Base-by-base conservation (phyloP, 2,888 invertebrate species). In the Theodoxus fluviatilis region DNA sequence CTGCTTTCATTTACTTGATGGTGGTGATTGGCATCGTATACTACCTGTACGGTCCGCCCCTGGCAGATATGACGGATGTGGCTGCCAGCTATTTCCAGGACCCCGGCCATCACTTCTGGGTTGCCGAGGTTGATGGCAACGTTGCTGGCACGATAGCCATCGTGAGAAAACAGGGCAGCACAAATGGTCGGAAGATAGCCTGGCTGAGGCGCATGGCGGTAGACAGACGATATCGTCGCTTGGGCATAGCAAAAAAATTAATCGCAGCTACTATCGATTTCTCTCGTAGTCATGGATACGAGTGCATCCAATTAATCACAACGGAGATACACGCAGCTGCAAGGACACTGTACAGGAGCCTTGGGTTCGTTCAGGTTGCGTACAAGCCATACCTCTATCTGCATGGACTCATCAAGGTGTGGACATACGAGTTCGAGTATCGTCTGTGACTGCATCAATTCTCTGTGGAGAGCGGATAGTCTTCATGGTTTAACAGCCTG, bases 171-270 rank as follows among this genome's bases (percentile, higher is more conserved):
- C 25, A 43, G 33, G 31, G 52, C 25, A n/a, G n/a, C 4, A 12
- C 22, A n/a, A 43, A 37, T 6, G 66, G 57, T 9, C 28, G 35
- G 9, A 76, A 74, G 52, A 59, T 73, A 33, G 78, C 78, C 3
- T 78, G 76, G 76, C 68, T 78, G 18, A 63, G 78, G 52, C 66
- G 78, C 31, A 75, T 78, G 75, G 76, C 74, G 18, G 78, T 78
- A 4, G 70, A 57, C 52, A 71, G 64, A 49, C 49, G 66, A 22
- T 74, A 57, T 57, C 64, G 78, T 35, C 72, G 76, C 22, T 37
- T 70, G 28, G 78, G 78, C 0, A 74, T 78, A 25, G 78, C 76
- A 1, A 75, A 75, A 55, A 67, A 70, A 6, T 57, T 78, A 37
- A 73, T 78, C n/a, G 22, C 67, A 7, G 68, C 43, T n/a, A 67